A percentile compares a stretch with the other conserved stretches of the same genome.
Evolutionary conservation across 30 jellyfish, hydroid and myxozoan species (phyloP).

Genomic region (Aurelia sp.): DNA sequence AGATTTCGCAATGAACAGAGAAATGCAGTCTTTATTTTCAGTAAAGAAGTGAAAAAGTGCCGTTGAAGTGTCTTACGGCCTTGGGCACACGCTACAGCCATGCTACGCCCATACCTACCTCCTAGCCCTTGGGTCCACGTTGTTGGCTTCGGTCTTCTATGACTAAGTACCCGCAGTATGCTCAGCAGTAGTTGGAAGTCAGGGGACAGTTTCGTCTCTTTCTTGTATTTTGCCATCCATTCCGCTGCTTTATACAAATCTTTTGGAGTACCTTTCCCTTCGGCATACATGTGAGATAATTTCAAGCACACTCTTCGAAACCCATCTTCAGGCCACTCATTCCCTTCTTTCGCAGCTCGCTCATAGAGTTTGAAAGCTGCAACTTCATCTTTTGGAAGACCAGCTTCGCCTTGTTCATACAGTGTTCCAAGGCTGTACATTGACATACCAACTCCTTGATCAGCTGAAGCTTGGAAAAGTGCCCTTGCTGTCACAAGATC

Average conservation of each 20-base stretch:
- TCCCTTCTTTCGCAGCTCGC: slow-evolving; percentile 22
- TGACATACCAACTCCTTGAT: slow-evolving; percentile 29
- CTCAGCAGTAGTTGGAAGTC: background rate
- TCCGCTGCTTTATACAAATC: slow-evolving; percentile 7
- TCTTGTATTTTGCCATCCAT: slow-evolving; percentile 28
- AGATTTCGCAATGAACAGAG: too few relatives aligned
- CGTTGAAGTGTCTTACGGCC: too few relatives aligned
- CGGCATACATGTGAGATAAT: slow-evolving; percentile 19
- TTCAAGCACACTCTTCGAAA: slow-evolving; percentile 5
- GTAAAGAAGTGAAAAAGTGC: too few relatives aligned
- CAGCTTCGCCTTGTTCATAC: slow-evolving; percentile 41
- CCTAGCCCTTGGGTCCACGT: too few relatives aligned
- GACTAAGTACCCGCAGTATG: slow-evolving; percentile 14
- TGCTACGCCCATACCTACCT: too few relatives aligned
- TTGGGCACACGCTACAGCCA: too few relatives aligned
- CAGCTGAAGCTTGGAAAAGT: slow-evolving; percentile 34
- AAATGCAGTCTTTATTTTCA: too few relatives aligned
- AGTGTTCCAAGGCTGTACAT: slow-evolving; percentile 25
- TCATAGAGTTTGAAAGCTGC: slow-evolving; percentile 28
- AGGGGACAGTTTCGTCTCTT: slow-evolving; percentile 17
- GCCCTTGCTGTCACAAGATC: slow-evolving; percentile 24
- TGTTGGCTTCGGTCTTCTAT: background rate
- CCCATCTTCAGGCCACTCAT: slow-evolving; percentile 45
- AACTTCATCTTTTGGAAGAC: slow-evolving; percentile 8
- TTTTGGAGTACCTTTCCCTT: slow-evolving; percentile 33